phyloP scores from a whole-genome alignment of 2,113 vertebrate genomes.

The Triplophysa siluroides region DNA sequence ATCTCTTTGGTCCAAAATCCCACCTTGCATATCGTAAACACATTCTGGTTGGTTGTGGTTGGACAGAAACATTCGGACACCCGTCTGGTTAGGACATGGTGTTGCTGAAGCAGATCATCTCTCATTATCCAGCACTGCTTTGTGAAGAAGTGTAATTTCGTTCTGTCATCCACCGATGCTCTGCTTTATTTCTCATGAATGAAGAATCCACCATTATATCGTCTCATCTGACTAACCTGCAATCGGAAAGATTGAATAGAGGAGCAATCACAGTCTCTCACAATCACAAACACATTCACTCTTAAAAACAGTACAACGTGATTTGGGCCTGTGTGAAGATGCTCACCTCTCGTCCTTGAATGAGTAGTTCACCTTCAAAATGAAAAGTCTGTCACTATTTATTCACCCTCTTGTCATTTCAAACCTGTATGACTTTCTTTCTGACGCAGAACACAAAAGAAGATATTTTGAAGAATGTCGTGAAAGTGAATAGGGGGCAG shows the following conservation, averaged over 20 bases:
- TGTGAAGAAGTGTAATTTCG: slow-evolving; percentile 1
- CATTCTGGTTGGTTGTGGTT: too few relatives aligned
- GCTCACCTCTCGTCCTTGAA: not conserved
- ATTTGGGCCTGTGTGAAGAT: not conserved
- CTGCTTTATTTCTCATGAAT: slow-evolving; percentile 15
- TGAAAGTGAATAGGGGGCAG: too few relatives aligned
- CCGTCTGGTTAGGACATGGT: not conserved
- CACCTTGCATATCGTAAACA: too few relatives aligned
- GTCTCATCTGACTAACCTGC: not conserved
- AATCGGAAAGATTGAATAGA: not conserved
- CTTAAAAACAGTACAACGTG: not conserved
- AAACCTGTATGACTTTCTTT: too few relatives aligned
- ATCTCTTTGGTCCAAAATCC: too few relatives aligned
- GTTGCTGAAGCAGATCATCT: not conserved
- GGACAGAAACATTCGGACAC: not conserved
- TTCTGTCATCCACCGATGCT: slow-evolving; percentile 5
- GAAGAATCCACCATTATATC: not conserved
- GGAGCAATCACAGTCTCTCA: not conserved
- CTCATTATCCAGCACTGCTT: not conserved
- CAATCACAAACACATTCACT: not conserved
- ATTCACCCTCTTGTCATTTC: too few relatives aligned
- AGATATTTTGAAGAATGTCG: too few relatives aligned
- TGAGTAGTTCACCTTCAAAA: too few relatives aligned
- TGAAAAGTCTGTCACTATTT: too few relatives aligned
- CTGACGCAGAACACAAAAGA: too few relatives aligned